Base-by-base conservation (phyloP, 2,797 vertebrate genomes). In the Danio jaintianensis region DNA sequence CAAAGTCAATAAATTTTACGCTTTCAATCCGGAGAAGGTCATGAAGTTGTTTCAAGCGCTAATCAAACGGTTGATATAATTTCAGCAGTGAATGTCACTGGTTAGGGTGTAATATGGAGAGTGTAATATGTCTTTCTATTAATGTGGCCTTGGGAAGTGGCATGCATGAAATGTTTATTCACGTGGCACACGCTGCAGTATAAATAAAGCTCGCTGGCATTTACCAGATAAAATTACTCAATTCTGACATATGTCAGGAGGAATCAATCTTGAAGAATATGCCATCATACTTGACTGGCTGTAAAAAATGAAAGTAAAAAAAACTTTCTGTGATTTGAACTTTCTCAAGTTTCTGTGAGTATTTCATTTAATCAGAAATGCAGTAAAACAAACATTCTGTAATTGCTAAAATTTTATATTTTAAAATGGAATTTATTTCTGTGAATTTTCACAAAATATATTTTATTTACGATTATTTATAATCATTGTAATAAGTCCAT, bases 1-100 rank as follows among this genome's bases (percentile, higher is more conserved):
- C 74, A 83, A 83, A 83, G 52, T 78, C 70, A 81, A 71, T 61
- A 81, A 47, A 81, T 66, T n/a, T 67, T 29, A 68, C 6, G 43
- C 40, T 75, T 83, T 64, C 40, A 75, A 62, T 62, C 61, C 52
- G 13, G 62, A 75, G 81, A 55, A 79, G 75, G 71, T 79, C 75
- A 29, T 48, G 11, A 16, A 63, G 53, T 67, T 43, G 29, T 45
- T 85, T 70, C 52, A 63, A 20, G 18, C 52, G 47, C 45, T 78
- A 78, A 55, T 84, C 68, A 82, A 72, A 59, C 1, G 50, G 15
- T 72, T 78, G 69, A 78, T 56, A 78, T 75, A 59, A 72, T 42
- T 40, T 63, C 55, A 52, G 53, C 18, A n/a, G 13, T 83, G 53
- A 81, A 70, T 52, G 42, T 64, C 68, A 81, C 47, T 22, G 74